Evolutionary conservation across 2,113 vertebrate species (phyloP), one percentile per base, ranked within the genome.

Genomic region (Cairina moschata): DNA sequence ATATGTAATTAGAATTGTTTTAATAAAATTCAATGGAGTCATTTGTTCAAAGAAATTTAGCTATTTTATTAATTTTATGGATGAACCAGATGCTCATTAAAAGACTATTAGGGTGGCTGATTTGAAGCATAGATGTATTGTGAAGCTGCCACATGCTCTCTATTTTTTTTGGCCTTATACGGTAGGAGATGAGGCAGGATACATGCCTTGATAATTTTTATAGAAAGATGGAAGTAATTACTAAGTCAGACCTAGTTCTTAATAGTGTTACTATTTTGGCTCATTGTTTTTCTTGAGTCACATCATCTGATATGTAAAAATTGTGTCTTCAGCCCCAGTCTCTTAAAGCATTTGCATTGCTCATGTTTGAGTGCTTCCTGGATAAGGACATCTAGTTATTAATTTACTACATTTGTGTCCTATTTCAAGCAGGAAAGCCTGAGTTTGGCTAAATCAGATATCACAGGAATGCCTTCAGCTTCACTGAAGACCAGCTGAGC

Each of bases 201-300:
- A 55, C 1, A 20, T 15, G 10, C 13, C 32, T 89, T 86, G 34
- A 75, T 81, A 86, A 80, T 60, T 93, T 40, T 62, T 90, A 67
- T 2, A 75, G 42, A 67, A 75, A 92, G n/a, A 75, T 9, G 42
- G 10, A 94, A 93, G 31, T 62, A 88, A 82, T 91, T 88, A 78
- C 29, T 87, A 92, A 40, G 3, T 7, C 42, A 82, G 38, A 84
- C 34, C 38, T 60, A 78, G 80, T 81, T 22, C 44, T 88, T 83
- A 83, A 50, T 83, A 73, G n/a, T 71, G n/a, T 91, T 88, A 54
- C 20, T 84, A 65, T 92, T 96, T 93, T 78, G 88, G 21, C 4
- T 86, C 32, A 65, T 55, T 31, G n/a, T 36, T 29, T 83, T 88
- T 94, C 72, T 75, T 93, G 36, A 90, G 50, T 17, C 76, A 93